Conservation (phyloP, 1,140 invertebrate species). For the Bombyx mori region ASM3026992v2 NC_085117.1:9551001-9551500, state of each 20-base stretch:
- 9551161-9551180: constrained; percentile 38
- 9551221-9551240: constrained; percentile 35
- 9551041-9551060: no score
- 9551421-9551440: no score
- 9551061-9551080: no score
- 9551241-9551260: constrained; percentile 35
- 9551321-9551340: constrained; percentile 36
- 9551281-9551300: constrained; percentile 11
- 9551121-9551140: constrained; percentile 30
- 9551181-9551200: constrained; percentile 55
- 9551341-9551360: constrained; percentile 61
- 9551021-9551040: no score
- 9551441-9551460: no score
- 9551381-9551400: constrained; percentile 62
- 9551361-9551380: constrained; percentile 47
- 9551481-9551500: no score
- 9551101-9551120: constrained; percentile 15
- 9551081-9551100: not conserved
- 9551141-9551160: constrained; percentile 14
- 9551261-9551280: constrained; percentile 42
- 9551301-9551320: constrained; percentile 18
- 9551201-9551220: constrained; percentile 41
- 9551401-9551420: constrained; percentile 15
- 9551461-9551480: no score
- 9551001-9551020: no score